Evolutionary conservation across 2,888 invertebrate species (phyloP), one percentile per base, ranked within the genome.

Genomic region (Eilema depressum): DNA sequence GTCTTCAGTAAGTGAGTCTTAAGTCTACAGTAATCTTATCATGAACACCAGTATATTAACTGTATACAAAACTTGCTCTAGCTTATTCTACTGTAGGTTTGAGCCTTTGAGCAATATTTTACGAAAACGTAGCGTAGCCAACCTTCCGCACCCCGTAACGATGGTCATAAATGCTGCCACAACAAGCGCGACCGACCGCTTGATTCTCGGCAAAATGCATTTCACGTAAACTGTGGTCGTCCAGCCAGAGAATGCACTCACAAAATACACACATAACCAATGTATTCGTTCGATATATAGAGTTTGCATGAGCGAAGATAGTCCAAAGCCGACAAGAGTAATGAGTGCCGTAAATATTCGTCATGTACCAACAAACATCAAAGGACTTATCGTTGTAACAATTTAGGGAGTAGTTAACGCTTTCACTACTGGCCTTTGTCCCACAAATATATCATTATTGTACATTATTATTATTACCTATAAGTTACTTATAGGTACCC

Each of bases 121-220:
- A 53, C 17, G 56, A 25, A 53, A 60, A 33, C 17, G 47, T 47
- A 30, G 61, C 53, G 26, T 25, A 53, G 14, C 66, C 33, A 60
- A 8, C 64, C 33, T 63, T 66, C 63, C 33, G 57, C 41, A 68
- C 57, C 41, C 68, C 26, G 26, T 69, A 69, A 72, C 71, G 66
- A 53, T 3, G 60, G 66, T 63, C 57, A 66, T 72, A 69, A 72
- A 69, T 63, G 66, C 41, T 59, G 56, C 25, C 28, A n/a, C 60
- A 69, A 73, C 69, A 69, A 66, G 63, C 60, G 47, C 60, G 41
- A 37, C 59, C 37, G 60, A 63, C 72, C 66, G 66, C 72, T 73
- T 66, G 59, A 63, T 60, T 72, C 70, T 57, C 17, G 57, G 60
- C 60, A 53, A 69, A 63, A 73, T 33, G 33, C 10, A n/a, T 61